A percentile compares a stretch with the other conserved stretches of the same genome.
Conservation (phyloP, 2,888 invertebrate species). For the Tolmerus cingulatus region DNA sequence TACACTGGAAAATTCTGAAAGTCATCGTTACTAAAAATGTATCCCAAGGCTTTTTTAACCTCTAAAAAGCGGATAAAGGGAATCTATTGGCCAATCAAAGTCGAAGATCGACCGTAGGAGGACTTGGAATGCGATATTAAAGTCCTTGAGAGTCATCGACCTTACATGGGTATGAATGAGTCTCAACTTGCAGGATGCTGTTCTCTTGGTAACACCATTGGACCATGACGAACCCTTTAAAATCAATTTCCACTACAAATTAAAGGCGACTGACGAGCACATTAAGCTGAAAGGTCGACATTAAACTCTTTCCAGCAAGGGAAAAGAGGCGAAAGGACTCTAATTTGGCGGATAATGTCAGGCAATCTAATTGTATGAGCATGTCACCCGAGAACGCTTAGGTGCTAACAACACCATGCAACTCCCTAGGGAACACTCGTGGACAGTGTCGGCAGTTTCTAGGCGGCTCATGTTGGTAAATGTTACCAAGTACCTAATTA, state of each 20-base stretch:
- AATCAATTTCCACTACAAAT: background rate
- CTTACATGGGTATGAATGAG: background rate
- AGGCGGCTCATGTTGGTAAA: background rate
- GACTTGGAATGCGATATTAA: background rate
- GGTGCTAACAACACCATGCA: background rate
- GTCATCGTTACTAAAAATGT: background rate
- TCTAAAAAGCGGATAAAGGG: background rate
- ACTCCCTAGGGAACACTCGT: background rate
- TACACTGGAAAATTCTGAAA: background rate
- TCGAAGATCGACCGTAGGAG: background rate
- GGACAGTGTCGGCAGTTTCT: background rate
- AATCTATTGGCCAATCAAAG: background rate
- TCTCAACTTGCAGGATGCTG: background rate
- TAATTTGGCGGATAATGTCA: background rate
- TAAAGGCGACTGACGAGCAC: background rate
- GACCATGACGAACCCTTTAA: background rate
- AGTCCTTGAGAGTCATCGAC: background rate
- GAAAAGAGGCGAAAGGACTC: background rate
- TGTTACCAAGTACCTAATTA: background rate
- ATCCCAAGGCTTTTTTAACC: background rate
- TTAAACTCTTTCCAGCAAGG: background rate
- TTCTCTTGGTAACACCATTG: background rate
- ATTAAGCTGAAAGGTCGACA: background rate
- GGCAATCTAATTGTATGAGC: background rate
- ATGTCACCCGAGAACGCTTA: background rate